These are phyloP conservation scores for Limnephilus auricula DNA, from an alignment of 2,888 invertebrate genomes.

Conservation along the genomic window DNA sequence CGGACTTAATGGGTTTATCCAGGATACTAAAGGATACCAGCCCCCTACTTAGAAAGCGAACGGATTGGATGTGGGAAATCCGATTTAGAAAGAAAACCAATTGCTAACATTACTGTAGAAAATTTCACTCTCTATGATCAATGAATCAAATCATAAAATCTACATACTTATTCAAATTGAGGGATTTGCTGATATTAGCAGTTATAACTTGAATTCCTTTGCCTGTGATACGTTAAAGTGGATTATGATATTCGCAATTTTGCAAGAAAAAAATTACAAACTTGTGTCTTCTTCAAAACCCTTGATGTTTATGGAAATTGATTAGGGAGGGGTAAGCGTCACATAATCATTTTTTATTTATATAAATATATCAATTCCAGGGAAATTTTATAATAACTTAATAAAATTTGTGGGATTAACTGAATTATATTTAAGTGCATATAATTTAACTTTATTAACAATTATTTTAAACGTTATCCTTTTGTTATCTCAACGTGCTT, in stretches of 20 bases:
- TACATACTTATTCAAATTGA: neutral
- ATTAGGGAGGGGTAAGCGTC: neutral
- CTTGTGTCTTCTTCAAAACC: neutral
- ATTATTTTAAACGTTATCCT: too few species aligned
- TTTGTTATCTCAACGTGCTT: too few species aligned
- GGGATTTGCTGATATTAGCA: neutral
- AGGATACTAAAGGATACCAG: neutral
- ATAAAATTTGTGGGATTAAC: too few species aligned
- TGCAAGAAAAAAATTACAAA: neutral
- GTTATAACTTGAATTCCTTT: neutral
- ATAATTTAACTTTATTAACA: too few species aligned
- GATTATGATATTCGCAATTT: neutral
- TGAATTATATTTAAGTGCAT: too few species aligned
- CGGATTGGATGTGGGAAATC: neutral
- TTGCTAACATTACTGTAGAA: neutral
- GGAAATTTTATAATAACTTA: neutral
- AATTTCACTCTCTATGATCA: neutral
- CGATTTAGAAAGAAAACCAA: neutral
- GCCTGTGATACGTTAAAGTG: neutral
- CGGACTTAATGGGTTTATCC: slow-evolving; percentile 41
- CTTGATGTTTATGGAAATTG: neutral
- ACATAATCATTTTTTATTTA: neutral
- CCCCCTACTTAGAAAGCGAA: slow-evolving; percentile 20
- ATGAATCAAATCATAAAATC: neutral
- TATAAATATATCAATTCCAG: neutral